Evolutionary conservation across 2,113 vertebrate species (phyloP), one percentile per base, ranked within the genome.

Genomic region (Amphiprion percula): DNA sequence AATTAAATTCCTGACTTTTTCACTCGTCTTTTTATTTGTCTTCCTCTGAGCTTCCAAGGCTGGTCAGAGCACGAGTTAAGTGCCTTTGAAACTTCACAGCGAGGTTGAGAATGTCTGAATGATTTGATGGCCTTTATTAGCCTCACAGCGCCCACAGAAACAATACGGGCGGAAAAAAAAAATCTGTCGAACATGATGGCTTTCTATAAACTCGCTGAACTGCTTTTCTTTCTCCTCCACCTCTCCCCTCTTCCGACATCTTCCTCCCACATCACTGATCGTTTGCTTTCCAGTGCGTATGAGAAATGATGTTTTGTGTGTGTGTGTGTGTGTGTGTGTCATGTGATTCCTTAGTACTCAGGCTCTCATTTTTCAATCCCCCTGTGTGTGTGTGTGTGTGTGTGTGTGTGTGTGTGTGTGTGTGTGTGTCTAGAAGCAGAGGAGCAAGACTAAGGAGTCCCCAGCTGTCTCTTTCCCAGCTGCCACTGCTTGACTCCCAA

Each of bases 381-480:
- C 28, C 15, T 21, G 21, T 53, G 41, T 61, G 2, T 30, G 30
- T 19, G 67, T 56, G 67, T n/a, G 53, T 33, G 49, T 56, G 46
- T 68, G 44, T 33, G 60, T 14, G 54, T 19, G 21, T 53, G 44
- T 56, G 2, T 30, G 30, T 19, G 67, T 56, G 67, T n/a, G 53
- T 61, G 60, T 52, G 76, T 17, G 26, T 28, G 16, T 12, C 11
- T 3, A 0, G 1, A 62, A 23, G 68, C 53, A 72, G 30, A 80
- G 68, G 16, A 89, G 69, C 75, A 49, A 39, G 50, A 78, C 77
- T 76, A 76, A 79, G 68, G 39, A 77, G 65, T 70, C 71, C 71
- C 67, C 87, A 89, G 86, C 81, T 79, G 85, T 87, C 66, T 82
- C 23, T 68, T 77, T 77, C 73, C 69, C 73, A 86, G 73, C 82